Evolutionary conservation across 2,113 vertebrate species (phyloP).

Genomic region (Pseudorectes ferrugineus): DNA sequence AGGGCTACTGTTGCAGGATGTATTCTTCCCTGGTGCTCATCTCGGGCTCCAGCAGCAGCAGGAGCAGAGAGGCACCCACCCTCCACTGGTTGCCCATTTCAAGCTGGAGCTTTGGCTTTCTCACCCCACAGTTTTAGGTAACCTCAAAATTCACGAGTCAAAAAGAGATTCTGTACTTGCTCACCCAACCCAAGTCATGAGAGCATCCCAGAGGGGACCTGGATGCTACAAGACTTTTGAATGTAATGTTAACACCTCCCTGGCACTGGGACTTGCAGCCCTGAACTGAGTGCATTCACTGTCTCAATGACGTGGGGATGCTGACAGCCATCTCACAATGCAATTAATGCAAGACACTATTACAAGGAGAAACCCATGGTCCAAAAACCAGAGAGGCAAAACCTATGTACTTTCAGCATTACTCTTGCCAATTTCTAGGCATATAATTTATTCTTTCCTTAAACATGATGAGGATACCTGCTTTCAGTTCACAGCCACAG

Average conservation of each 20-base stretch:
- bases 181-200: background rate
- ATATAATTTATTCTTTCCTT: background rate
- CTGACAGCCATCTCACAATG: background rate
- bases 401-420: background rate
- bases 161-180: background rate
- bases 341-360: background rate
- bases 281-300: background rate
- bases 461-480: background rate
- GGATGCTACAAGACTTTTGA: background rate
- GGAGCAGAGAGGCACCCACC: background rate
- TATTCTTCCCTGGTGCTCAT: background rate
- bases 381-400: background rate
- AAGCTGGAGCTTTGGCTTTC: background rate
- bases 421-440: background rate
- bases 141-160: background rate
- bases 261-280: background rate
- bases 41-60: background rate
- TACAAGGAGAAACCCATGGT: background rate
- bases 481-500: background rate
- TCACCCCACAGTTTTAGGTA: background rate
- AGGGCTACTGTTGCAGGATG: background rate
- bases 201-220: background rate
- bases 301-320: rapidly evolving
- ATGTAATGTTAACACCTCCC: background rate
- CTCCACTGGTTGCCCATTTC: background rate